Evolutionary conservation across 2,888 invertebrate species (phyloP).

Genomic region (Aspidiotus destructor): DNA sequence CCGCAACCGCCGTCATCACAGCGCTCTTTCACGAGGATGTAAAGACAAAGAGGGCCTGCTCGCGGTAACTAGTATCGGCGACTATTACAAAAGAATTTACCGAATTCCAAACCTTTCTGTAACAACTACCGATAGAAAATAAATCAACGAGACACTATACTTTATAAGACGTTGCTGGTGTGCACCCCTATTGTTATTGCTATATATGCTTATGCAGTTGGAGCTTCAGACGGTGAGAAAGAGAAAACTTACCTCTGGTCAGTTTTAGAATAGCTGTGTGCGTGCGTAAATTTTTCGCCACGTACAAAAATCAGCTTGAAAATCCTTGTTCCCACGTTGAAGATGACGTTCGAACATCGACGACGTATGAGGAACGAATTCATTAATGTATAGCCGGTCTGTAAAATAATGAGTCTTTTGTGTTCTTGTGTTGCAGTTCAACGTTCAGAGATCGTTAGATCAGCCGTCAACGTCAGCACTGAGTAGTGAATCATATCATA

Average conservation of each 20-base stretch:
- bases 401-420: neutral
- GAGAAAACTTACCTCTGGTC: constrained; percentile 20
- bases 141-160: constrained; percentile 32
- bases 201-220: neutral
- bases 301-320: neutral
- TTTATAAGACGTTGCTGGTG: constrained; percentile 19
- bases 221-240: neutral
- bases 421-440: constrained; percentile 42
- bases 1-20: constrained; percentile 1
- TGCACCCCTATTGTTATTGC: constrained; percentile 30
- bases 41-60: constrained; percentile 23
- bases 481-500: constrained; percentile 42
- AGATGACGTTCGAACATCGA: neutral
- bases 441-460: constrained; percentile 45
- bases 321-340: constrained; percentile 1
- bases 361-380: neutral
- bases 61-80: constrained; percentile 31
- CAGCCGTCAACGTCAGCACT: constrained; percentile 42
- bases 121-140: constrained; percentile 30
- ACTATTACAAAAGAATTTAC: constrained; percentile 33
- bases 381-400: neutral
- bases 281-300: neutral
- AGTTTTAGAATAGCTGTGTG: neutral
- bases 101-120: constrained; percentile 33
- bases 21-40: constrained; percentile 3